Evolutionary conservation across 2,797 vertebrate species (phyloP).

Genomic region (Arremon brunneinucha): DNA sequence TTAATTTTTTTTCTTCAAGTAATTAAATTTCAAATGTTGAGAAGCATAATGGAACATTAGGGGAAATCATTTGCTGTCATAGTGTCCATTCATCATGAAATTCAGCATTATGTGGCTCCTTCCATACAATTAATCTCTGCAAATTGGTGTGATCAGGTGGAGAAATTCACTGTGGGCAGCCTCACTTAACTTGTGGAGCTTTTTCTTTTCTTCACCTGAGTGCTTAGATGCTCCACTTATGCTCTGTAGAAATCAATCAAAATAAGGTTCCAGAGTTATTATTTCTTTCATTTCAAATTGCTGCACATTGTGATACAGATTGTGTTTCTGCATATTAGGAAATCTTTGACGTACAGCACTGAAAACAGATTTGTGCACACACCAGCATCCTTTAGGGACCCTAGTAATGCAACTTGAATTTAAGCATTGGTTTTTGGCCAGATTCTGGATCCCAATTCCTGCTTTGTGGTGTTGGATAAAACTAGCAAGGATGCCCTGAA

Average conservation of each 20-base stretch:
- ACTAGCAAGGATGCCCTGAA: not conserved
- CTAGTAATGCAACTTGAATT: not conserved
- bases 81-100: slow-evolving; percentile 11
- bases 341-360: not conserved
- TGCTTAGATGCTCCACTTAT: not conserved
- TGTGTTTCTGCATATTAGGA: not conserved
- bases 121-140: slow-evolving; percentile 6
- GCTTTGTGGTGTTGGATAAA: not conserved
- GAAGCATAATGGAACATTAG: slow-evolving; percentile 49
- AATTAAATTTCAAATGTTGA: slow-evolving; percentile 60
- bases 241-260: slow-evolving; percentile 8
- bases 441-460: not conserved
- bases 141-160: slow-evolving; percentile 14
- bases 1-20: slow-evolving; percentile 34
- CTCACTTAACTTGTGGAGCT: not conserved
- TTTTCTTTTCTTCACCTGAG: not conserved
- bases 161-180: not conserved
- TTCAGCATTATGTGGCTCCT: not conserved
- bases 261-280: not conserved
- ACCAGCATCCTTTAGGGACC: not conserved
- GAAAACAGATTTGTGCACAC: not conserved
- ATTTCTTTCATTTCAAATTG: not conserved
- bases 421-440: not conserved
- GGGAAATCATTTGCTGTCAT: not conserved
- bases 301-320: not conserved